Conservation (phyloP, 2,797 vertebrate genomes). For the Octomys mimax region DNA sequence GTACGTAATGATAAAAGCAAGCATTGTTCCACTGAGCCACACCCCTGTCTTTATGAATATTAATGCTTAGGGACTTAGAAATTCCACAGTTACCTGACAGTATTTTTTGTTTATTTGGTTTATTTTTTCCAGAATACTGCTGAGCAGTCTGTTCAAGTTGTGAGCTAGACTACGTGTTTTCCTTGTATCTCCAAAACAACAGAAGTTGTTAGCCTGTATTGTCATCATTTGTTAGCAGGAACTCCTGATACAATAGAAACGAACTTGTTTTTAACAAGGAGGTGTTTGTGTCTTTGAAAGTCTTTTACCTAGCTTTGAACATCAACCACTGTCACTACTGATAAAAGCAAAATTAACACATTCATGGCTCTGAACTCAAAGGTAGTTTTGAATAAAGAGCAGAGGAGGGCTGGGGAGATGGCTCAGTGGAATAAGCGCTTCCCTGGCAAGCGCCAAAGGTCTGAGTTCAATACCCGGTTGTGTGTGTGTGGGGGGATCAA, state of each 20-base stretch:
- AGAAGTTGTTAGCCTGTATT: constrained; percentile 29
- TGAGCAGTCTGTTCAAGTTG: background rate
- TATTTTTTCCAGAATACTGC: background rate
- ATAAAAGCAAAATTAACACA: constrained; percentile 5
- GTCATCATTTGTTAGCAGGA: background rate
- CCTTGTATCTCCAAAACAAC: background rate
- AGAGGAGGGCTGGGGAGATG: background rate
- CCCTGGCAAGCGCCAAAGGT: too few relatives aligned
- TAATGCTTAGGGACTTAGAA: constrained; percentile 31
- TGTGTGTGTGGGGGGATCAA: too few relatives aligned
- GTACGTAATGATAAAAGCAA: background rate
- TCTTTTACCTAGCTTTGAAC: background rate
- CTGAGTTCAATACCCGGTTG: too few relatives aligned
- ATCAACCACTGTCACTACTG: background rate
- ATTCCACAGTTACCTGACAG: background rate
- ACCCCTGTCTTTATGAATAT: constrained; percentile 2
- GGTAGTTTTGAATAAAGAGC: constrained; percentile 24
- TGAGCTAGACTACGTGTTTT: background rate
- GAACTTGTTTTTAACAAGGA: background rate
- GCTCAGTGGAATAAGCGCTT: too few relatives aligned
- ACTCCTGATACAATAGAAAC: background rate
- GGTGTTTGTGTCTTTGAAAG: background rate
- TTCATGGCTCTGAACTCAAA: background rate
- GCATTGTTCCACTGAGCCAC: background rate
- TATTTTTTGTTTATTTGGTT: background rate